A percentile compares a stretch with the other conserved stretches of the same genome.
phyloP scores from a whole-genome alignment of 1,140 invertebrate genomes.

The Drosophila kepulauana region DNA sequence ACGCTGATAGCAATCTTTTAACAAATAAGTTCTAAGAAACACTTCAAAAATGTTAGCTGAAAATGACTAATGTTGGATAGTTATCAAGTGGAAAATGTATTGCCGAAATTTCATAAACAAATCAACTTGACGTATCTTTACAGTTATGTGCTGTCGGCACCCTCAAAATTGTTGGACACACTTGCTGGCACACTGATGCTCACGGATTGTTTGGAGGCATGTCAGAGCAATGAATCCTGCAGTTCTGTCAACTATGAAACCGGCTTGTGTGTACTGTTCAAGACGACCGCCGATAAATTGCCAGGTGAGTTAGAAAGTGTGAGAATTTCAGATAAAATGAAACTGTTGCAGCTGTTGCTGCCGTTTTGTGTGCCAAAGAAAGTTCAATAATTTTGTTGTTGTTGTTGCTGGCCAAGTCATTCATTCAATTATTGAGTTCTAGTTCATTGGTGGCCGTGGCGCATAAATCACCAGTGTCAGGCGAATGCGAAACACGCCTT shows the following conservation, averaged over 20 bases:
- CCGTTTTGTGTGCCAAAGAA: conserved; percentile 77
- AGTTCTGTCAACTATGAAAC: conserved; percentile 98
- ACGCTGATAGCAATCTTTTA: too few species aligned
- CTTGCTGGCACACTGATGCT: conserved; percentile 96
- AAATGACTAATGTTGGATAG: neutral
- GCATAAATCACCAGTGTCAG: conserved; percentile 75
- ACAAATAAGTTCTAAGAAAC: neutral
- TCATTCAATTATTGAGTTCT: conserved; percentile 81
- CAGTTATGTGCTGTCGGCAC: conserved; percentile 95
- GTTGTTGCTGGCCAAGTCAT: conserved; percentile 45
- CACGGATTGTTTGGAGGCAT: conserved; percentile 96
- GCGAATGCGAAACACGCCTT: conserved; percentile 64
- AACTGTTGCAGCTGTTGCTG: conserved; percentile 20
- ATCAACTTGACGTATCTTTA: conserved; percentile 31
- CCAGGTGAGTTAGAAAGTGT: conserved; percentile 90
- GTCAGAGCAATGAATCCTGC: conserved; percentile 95
- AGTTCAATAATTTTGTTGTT: conserved; percentile 76
- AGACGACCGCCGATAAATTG: conserved; percentile 93
- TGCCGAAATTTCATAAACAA: conserved; percentile 37
- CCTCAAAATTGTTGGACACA: conserved; percentile 94
- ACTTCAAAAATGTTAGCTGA: neutral
- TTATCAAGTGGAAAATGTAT: neutral
- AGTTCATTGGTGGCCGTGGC: conserved; percentile 68
- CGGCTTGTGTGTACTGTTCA: conserved; percentile 96
- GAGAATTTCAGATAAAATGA: conserved; percentile 59